Conservation (phyloP, 2,113 vertebrate species). For the Ivindomyrus marchei region DNA sequence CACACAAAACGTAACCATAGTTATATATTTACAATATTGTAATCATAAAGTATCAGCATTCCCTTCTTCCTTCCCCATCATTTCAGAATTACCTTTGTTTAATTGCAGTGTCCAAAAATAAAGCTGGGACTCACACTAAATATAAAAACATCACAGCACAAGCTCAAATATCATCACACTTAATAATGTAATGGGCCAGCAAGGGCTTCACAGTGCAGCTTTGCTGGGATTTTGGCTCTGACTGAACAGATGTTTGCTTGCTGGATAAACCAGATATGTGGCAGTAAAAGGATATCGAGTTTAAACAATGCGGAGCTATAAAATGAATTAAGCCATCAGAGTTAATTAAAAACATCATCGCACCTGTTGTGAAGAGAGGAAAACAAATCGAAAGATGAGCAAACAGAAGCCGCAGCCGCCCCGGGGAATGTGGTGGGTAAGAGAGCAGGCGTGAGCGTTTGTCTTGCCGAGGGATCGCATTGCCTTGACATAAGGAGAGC, state of each 20-base stretch:
- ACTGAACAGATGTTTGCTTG: slow-evolving; percentile 5
- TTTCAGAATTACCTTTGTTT: background rate
- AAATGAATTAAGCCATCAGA: slow-evolving; percentile 44
- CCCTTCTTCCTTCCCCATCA: background rate
- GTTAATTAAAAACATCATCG: slow-evolving; percentile 39
- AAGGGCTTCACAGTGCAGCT: background rate
- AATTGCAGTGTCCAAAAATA: background rate
- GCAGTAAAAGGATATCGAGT: slow-evolving; percentile 21
- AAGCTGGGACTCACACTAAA: background rate
- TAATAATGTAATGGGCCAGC: background rate
- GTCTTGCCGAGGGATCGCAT: background rate
- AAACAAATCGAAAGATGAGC: slow-evolving; percentile 8
- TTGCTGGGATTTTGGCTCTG: background rate
- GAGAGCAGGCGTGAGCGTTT: background rate
- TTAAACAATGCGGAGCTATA: slow-evolving; percentile 38
- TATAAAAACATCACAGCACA: background rate
- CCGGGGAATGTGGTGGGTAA: background rate
- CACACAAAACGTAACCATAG: slow-evolving; percentile 25
- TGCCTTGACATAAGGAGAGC: slow-evolving; percentile 21
- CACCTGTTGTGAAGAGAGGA: background rate
- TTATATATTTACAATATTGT: background rate
- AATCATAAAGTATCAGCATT: background rate
- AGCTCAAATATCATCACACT: background rate
- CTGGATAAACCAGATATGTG: slow-evolving; percentile 24
- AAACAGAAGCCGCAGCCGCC: background rate